phyloP scores from a whole-genome alignment of 2,888 invertebrate species.

The Dexiosoma caninum region DNA sequence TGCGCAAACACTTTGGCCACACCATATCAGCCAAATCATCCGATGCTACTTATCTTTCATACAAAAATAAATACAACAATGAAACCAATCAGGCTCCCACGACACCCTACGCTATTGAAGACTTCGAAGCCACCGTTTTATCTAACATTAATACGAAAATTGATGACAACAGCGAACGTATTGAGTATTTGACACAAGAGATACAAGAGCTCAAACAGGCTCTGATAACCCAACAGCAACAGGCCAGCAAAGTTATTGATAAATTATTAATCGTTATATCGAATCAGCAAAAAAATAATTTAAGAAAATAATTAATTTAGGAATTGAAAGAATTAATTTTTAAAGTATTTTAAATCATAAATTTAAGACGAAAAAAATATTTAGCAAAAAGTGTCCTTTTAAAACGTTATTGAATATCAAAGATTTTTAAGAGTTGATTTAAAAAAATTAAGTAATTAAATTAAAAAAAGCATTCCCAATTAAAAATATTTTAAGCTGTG shows the following conservation, averaged over 20 bases:
- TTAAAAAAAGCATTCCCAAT: background rate
- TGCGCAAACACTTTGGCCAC: constrained; percentile 84
- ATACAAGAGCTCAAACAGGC: constrained; percentile 83
- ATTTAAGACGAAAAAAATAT: background rate
- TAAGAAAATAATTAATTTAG: constrained; percentile 71
- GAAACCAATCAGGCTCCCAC: constrained; percentile 78
- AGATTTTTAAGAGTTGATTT: background rate
- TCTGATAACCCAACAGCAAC: constrained; percentile 78
- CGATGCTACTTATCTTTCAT: constrained; percentile 82
- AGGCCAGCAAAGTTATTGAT: constrained; percentile 78
- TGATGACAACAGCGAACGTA: constrained; percentile 84
- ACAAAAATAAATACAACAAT: constrained; percentile 82
- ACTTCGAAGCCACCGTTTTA: constrained; percentile 80
- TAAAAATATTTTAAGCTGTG: background rate
- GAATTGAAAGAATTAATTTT: constrained; percentile 10
- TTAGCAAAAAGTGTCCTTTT: constrained; percentile 22
- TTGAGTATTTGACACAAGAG: constrained; percentile 83
- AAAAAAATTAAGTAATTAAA: background rate
- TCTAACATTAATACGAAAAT: constrained; percentile 82
- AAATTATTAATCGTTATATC: constrained; percentile 77
- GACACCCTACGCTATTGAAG: constrained; percentile 79
- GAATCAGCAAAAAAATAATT: constrained; percentile 77
- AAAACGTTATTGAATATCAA: background rate
- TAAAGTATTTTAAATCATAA: background rate
- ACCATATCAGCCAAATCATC: constrained; percentile 84